Evolutionary conservation across 2,113 vertebrate species (phyloP).

Genomic region (Indicator indicator): DNA sequence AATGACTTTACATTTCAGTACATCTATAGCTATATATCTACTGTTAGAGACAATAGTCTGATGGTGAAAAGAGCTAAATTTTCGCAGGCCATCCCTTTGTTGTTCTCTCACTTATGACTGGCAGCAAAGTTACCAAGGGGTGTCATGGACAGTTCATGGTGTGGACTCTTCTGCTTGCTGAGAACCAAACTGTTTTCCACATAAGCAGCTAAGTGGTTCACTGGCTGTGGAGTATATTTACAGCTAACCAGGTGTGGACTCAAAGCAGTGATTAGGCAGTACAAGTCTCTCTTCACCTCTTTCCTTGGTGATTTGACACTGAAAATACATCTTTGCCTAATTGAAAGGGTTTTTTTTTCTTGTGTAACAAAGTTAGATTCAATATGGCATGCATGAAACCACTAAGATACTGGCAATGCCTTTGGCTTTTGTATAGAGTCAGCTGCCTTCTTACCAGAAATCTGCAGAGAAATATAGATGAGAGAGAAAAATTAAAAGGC

Average conservation of each 20-base stretch:
- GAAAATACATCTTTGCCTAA: conserved; percentile 7
- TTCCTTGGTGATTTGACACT: neutral
- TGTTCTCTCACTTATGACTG: neutral
- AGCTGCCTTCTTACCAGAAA: conserved; percentile 70
- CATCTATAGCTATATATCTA: neutral
- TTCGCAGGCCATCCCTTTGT: neutral
- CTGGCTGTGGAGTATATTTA: neutral
- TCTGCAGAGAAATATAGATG: conserved; percentile 67
- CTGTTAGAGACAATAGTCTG: neutral
- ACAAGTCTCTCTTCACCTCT: neutral
- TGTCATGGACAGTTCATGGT: neutral
- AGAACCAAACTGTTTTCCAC: neutral
- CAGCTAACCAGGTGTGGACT: neutral
- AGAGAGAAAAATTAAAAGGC: conserved; percentile 64
- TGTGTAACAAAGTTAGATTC: conserved; percentile 31
- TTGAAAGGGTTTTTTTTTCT: neutral
- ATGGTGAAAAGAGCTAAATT: neutral
- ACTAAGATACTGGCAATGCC: conserved; percentile 54
- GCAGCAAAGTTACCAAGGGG: neutral
- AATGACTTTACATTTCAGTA: neutral
- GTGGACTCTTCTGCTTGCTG: neutral
- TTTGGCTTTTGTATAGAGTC: conserved; percentile 66
- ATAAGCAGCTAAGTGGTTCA: neutral
- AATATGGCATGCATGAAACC: conserved; percentile 53
- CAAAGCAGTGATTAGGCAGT: neutral